Conservation (phyloP, 2,113 vertebrate genomes). For the Aspidoscelis tigris region DNA sequence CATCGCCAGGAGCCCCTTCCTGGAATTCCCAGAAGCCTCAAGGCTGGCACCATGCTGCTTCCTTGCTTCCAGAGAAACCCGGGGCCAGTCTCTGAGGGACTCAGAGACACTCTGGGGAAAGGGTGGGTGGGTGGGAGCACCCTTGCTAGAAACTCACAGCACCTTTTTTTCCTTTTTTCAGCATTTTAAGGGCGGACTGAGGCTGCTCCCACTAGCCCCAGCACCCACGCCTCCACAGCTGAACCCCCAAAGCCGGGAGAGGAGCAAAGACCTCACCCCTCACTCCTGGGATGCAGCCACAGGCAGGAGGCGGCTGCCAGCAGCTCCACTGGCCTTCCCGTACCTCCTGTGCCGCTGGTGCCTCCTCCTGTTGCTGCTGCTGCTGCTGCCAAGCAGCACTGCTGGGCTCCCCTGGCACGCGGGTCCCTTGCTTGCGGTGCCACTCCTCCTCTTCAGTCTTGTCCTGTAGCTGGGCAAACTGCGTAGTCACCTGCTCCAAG, state of each 20-base stretch:
- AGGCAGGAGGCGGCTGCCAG: neutral
- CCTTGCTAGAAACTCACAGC: too few relatives aligned
- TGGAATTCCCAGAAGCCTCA: too few relatives aligned
- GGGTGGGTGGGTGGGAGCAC: too few relatives aligned
- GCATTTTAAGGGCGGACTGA: too few relatives aligned
- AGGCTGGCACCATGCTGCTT: neutral
- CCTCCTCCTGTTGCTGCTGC: neutral
- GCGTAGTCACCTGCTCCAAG: constrained; percentile 85
- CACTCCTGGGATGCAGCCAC: neutral
- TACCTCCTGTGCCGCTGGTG: neutral
- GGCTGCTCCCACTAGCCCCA: too few relatives aligned
- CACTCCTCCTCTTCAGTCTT: constrained; percentile 79
- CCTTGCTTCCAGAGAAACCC: neutral
- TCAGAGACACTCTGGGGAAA: too few relatives aligned
- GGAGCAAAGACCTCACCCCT: too few relatives aligned
- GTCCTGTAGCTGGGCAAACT: constrained; percentile 83
- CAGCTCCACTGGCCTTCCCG: too few relatives aligned
- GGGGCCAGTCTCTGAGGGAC: too few relatives aligned
- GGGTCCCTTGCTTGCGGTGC: constrained; percentile 65
- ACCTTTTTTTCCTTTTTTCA: too few relatives aligned
- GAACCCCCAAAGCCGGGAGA: neutral
- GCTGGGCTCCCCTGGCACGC: neutral
- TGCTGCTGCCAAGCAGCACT: fast-evolving
- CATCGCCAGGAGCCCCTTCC: too few relatives aligned
- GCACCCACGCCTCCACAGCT: too few relatives aligned